Evolutionary conservation across 2,113 vertebrate species (phyloP).

Genomic region (Astur gentilis): DNA sequence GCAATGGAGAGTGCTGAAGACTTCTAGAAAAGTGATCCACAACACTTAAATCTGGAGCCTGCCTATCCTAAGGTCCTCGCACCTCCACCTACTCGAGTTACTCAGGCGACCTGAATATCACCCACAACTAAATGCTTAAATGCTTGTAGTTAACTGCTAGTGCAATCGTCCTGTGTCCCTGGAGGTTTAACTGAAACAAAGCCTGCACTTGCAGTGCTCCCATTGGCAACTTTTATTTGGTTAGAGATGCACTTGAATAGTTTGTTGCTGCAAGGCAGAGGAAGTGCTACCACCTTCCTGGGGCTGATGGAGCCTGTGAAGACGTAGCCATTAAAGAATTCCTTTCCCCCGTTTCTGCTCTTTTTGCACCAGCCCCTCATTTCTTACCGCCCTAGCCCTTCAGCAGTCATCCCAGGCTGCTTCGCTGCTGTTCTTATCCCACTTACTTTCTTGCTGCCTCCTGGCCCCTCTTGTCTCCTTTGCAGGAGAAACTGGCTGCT

Average conservation of each 20-base stretch:
- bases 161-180: background rate
- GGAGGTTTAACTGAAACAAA: background rate
- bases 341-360: background rate
- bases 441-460: background rate
- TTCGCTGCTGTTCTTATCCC: background rate
- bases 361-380: background rate
- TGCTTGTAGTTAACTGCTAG: background rate
- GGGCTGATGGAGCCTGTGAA: background rate
- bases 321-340: background rate
- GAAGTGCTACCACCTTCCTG: background rate
- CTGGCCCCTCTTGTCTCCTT: background rate
- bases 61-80: background rate
- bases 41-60: background rate
- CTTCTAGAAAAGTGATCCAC: background rate
- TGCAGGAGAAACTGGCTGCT: background rate
- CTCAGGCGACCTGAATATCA: background rate
- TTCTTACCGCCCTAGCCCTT: background rate
- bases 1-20: background rate
- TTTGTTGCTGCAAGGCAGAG: background rate
- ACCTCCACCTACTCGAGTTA: background rate
- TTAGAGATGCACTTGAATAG: background rate
- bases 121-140: background rate
- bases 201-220: background rate
- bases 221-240: background rate
- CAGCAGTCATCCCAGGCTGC: background rate